A percentile compares a stretch with the other conserved stretches of the same genome.
phyloP scores from a whole-genome alignment of 2,113 vertebrate species.

The Gymnogyps californianus region DNA sequence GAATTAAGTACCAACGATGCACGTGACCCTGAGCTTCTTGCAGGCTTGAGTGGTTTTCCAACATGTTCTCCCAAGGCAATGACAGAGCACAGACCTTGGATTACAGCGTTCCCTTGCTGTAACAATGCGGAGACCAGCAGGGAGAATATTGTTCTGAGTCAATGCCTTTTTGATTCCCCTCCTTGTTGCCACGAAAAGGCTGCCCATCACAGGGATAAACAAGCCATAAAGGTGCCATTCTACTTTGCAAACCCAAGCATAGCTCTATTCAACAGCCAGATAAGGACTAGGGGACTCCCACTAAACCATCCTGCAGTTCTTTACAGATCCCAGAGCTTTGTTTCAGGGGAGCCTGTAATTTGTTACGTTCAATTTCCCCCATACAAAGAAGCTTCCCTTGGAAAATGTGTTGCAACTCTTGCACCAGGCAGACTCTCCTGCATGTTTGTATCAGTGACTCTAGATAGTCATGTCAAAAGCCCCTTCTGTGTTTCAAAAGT shows the following conservation, averaged over 20 bases:
- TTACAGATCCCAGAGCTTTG: neutral
- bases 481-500: neutral
- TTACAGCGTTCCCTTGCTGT: neutral
- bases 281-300: neutral
- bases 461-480: accelerated
- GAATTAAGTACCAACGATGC: neutral
- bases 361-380: neutral
- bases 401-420: neutral
- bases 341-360: neutral
- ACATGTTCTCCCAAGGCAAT: neutral
- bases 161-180: neutral
- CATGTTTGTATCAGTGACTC: neutral
- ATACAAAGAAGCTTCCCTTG: neutral
- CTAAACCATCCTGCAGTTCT: neutral
- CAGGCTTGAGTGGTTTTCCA: neutral
- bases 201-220: neutral
- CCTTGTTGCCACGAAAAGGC: neutral
- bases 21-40: neutral
- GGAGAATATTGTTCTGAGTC: neutral
- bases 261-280: neutral
- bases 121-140: neutral
- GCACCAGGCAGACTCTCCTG: neutral
- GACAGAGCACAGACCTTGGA: neutral
- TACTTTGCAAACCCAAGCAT: neutral
- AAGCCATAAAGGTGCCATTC: neutral